Conservation (phyloP, 1,140 invertebrate genomes). For the Mylabris phalerata region DNA sequence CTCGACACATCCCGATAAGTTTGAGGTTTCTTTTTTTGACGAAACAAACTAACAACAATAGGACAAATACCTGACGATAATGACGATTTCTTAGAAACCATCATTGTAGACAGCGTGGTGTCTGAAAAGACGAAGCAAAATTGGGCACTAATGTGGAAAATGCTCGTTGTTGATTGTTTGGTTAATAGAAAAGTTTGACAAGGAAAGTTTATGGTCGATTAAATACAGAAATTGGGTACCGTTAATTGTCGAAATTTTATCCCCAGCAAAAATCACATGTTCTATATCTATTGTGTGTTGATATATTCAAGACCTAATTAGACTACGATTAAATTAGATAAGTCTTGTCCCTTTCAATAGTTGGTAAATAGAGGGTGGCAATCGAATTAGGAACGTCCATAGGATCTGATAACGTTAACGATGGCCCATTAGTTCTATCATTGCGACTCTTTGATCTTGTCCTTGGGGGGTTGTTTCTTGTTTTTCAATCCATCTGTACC, state of each 20-base stretch:
- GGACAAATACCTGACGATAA: background rate
- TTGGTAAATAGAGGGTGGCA: conserved; percentile 35
- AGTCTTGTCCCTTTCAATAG: conserved; percentile 21
- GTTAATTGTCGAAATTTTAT: too few relatives aligned
- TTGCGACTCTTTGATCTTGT: background rate
- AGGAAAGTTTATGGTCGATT: background rate
- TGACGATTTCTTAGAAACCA: background rate
- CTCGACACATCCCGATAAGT: background rate
- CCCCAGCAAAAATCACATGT: too few relatives aligned
- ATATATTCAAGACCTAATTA: too few relatives aligned
- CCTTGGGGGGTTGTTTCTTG: background rate
- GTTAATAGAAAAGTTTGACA: background rate
- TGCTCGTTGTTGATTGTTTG: conserved; percentile 2
- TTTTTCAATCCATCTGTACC: background rate
- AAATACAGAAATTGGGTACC: too few relatives aligned
- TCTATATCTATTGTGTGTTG: too few relatives aligned
- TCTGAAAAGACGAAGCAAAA: conserved; percentile 13
- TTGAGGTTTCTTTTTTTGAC: background rate
- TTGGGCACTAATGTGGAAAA: conserved; percentile 21
- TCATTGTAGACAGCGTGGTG: conserved; percentile 24
- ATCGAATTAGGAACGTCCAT: conserved; percentile 28
- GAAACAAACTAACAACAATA: background rate
- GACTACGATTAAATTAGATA: background rate
- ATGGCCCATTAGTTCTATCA: conserved; percentile 35
- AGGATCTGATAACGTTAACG: conserved; percentile 37